Conservation (phyloP, 2,888 invertebrate species). For the Prosopocoilus inquinatus region DNA sequence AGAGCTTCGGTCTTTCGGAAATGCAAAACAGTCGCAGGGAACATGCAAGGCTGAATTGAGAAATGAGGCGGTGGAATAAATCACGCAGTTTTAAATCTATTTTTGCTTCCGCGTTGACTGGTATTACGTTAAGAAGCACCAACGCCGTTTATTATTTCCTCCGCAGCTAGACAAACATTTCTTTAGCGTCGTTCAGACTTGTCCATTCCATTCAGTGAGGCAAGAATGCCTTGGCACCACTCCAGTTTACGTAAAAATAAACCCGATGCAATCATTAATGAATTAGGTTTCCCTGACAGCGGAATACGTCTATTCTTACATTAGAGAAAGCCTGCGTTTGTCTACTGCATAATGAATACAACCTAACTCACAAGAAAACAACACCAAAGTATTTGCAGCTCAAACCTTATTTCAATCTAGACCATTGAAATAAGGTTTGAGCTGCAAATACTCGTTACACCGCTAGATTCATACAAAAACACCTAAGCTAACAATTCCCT, state of each 20-base stretch:
- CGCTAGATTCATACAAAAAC: no score
- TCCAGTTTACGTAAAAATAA: conserved; percentile 19
- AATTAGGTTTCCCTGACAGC: conserved; percentile 21
- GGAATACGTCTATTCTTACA: conserved; percentile 23
- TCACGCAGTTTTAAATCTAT: conserved; percentile 31
- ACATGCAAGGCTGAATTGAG: conserved; percentile 29
- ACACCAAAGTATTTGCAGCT: no score
- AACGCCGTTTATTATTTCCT: not conserved
- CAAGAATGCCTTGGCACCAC: conserved; percentile 20
- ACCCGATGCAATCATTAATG: conserved; percentile 25
- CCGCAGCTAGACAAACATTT: conserved; percentile 12
- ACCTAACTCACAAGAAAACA: no score
- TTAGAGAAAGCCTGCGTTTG: conserved; percentile 4
- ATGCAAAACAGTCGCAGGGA: conserved; percentile 12
- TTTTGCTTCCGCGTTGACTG: conserved; percentile 12
- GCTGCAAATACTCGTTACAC: no score
- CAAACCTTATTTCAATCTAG: no score
- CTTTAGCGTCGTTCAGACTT: conserved; percentile 25
- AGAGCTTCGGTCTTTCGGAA: not conserved
- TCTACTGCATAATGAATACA: no score
- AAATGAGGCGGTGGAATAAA: conserved; percentile 31
- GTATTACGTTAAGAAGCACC: no score
- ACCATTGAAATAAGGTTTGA: no score
- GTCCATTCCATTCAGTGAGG: conserved; percentile 26
- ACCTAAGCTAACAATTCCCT: no score